Conservation (phyloP, 2,888 invertebrate genomes). For the Acanthococcus lagerstroemiae region DNA sequence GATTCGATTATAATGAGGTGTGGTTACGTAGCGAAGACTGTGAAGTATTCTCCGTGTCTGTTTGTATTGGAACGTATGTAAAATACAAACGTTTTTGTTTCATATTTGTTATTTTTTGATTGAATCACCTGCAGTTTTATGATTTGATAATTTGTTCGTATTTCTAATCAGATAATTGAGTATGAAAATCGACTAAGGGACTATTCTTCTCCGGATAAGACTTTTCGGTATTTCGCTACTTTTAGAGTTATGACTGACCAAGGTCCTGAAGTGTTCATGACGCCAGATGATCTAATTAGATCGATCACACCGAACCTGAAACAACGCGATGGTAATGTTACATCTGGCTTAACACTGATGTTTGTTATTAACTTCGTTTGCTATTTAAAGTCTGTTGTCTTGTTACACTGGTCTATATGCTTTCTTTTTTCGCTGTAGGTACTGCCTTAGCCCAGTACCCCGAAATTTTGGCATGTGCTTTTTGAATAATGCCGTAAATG, state of each 20-base stretch:
- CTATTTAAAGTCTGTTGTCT: not conserved
- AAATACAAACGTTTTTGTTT: constrained; percentile 4
- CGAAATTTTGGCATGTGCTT: too few species aligned
- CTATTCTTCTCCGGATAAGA: constrained; percentile 97
- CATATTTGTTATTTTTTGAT: not conserved
- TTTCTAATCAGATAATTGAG: constrained; percentile 76
- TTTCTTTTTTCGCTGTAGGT: too few species aligned
- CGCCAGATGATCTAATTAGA: constrained; percentile 95
- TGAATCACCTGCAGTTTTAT: not conserved
- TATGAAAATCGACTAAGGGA: constrained; percentile 97
- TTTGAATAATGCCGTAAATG: too few species aligned
- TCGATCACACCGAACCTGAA: constrained; percentile 97
- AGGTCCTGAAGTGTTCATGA: constrained; percentile 90
- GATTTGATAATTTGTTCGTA: constrained; percentile 2
- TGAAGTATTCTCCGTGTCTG: too few species aligned
- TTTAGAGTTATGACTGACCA: constrained; percentile 64
- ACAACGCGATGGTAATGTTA: constrained; percentile 97
- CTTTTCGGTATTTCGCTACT: constrained; percentile 98
- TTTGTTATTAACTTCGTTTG: not conserved
- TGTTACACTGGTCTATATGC: not conserved
- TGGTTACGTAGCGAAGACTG: too few species aligned
- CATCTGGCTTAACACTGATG: too few species aligned
- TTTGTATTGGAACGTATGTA: not conserved
- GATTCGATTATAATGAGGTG: too few species aligned
- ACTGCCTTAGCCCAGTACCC: too few species aligned